A percentile compares a stretch with the other conserved stretches of the same genome.
phyloP scores from a whole-genome alignment of 2,888 invertebrate species.

The Eupsilia transversa region DNA sequence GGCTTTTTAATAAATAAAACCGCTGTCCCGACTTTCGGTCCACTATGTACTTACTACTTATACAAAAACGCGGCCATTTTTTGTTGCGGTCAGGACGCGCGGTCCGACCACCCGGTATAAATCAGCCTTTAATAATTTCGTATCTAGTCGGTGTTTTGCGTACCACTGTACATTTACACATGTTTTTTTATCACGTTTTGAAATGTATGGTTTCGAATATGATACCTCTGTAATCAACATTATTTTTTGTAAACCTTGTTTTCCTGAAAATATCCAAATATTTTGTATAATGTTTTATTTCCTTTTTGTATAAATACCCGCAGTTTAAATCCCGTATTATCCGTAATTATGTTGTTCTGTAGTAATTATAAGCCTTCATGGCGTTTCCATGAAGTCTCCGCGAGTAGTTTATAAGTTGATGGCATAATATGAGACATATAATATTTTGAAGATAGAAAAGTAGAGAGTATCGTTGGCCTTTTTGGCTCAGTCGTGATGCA shows the following conservation, averaged over 20 bases:
- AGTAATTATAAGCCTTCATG: not conserved
- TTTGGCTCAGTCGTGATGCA: too few relatives aligned
- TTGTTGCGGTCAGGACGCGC: constrained; percentile 16
- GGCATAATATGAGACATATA: not conserved
- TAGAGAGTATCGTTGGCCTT: too few relatives aligned
- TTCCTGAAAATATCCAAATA: not conserved
- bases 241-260: not conserved
- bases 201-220: not conserved
- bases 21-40: constrained; percentile 14
- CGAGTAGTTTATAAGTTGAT: not conserved
- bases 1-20: constrained; percentile 62
- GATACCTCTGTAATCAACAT: not conserved
- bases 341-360: constrained; percentile 5
- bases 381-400: not conserved
- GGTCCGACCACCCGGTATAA: not conserved
- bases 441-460: not conserved
- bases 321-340: not conserved
- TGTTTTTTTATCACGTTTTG: not conserved
- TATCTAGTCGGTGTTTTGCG: constrained; percentile 27
- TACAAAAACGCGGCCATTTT: constrained; percentile 45
- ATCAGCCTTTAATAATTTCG: constrained; percentile 27
- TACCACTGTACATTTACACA: constrained; percentile 2
- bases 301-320: not conserved
- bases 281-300: not conserved
- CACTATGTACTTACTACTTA: constrained; percentile 30